Conservation (phyloP, 2,113 vertebrate genomes). For the Ifrita kowaldi region DNA sequence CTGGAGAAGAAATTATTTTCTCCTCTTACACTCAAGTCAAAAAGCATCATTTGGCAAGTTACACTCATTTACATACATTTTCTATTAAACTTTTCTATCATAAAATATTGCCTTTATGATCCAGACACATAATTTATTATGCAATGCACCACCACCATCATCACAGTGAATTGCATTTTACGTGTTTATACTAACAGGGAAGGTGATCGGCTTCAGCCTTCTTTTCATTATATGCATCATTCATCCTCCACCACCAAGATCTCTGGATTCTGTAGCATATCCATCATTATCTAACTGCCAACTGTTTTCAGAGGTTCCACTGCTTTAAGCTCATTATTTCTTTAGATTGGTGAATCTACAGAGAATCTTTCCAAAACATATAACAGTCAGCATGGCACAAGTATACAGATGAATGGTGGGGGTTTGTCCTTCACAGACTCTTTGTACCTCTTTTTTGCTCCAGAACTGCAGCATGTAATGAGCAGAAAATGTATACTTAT, state of each 20-base stretch:
- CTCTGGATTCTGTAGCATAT: slow-evolving; percentile 56
- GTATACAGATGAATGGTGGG: slow-evolving; percentile 68
- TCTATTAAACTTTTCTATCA: slow-evolving; percentile 60
- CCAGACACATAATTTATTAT: slow-evolving; percentile 48
- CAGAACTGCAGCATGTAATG: slow-evolving; percentile 66
- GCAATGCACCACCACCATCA: slow-evolving; percentile 40
- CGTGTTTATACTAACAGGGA: slow-evolving; percentile 63
- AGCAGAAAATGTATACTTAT: slow-evolving; percentile 65
- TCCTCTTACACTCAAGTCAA: slow-evolving; percentile 20
- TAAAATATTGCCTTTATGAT: slow-evolving; percentile 64
- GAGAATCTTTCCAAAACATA: slow-evolving; percentile 62
- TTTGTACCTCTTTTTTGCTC: slow-evolving; percentile 66
- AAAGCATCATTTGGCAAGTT: slow-evolving; percentile 45
- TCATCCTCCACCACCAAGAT: slow-evolving; percentile 61
- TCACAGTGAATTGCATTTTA: slow-evolving; percentile 51
- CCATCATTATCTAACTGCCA: slow-evolving; percentile 78
- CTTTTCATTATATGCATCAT: slow-evolving; percentile 65
- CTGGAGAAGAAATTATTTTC: slow-evolving; percentile 46
- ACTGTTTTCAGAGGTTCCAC: slow-evolving; percentile 73
- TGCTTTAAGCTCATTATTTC: slow-evolving; percentile 82
- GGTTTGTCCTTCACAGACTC: slow-evolving; percentile 64
- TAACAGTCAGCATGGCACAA: slow-evolving; percentile 65
- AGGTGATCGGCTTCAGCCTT: slow-evolving; percentile 53
- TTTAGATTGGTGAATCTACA: slow-evolving; percentile 62
- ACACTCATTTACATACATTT: slow-evolving; percentile 52